Base-by-base conservation (phyloP, 2,113 vertebrate genomes). In the Nibea albiflora region DNA sequence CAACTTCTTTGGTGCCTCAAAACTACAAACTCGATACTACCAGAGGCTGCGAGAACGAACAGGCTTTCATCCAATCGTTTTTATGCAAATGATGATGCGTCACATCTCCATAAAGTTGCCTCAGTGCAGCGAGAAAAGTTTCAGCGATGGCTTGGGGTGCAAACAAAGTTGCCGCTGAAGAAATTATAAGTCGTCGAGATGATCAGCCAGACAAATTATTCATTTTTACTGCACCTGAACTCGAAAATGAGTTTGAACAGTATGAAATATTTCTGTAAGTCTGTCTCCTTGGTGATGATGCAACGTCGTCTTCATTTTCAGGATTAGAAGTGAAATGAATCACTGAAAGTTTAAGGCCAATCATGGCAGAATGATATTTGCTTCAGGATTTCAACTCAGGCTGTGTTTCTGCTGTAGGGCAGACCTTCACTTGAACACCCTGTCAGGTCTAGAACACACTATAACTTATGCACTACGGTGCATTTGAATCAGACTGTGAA, bases 31-130 rank as follows among this genome's bases (percentile, higher is more conserved):
- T 78, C 60, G 19, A 31, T 31, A 49, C 44, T 57, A 53, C 70
- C 69, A 56, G 72, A 20, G 61, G 78, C 53, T 81, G 62, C 22
- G 64, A 70, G 73, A 69, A 65, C 60, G 62, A 73, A 31, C 1
- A 3, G 60, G 20, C 71, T 70, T 57, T 11, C 15, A 63, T 79
- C 64, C 56, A 78, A 50, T 84, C 15, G 14, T 85, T 72, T 68
- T 81, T 84, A 87, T 87, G 82, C 60, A 80, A 81, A 87, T 81
- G n/a, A 78, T 81, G 64, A 84, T 88, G 66, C 57, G 54, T 84
- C 20, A n/a, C 66, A 65, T 63, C 53, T 47, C 54, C 58, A 71
- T 82, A 73, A 80, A 52, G 67, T 80, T 87, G 56, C 31, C 35
- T 56, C 47, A 7, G 14, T 2, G 19, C 31, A 7, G 31, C 14